Percentiles rank a stretch among this genome's conserved stretches.
Conservation (phyloP, 2,888 invertebrate genomes). For the Pammene aurita region DNA sequence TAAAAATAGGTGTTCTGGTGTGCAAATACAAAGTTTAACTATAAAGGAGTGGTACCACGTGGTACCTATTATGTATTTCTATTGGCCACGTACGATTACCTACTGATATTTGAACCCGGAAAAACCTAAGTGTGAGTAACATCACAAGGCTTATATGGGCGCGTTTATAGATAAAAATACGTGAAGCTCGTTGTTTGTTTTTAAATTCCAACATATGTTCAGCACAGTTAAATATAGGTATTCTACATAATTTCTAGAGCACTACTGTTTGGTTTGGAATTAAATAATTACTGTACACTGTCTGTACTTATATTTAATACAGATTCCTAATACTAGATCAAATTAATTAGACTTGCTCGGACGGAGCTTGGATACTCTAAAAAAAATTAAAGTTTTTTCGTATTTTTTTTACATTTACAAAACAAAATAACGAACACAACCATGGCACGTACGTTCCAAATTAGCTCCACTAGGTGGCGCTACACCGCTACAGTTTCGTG, state of each 20-base stretch:
- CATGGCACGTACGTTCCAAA: constrained; percentile 31
- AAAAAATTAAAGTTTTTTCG: no score
- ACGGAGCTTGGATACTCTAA: no score
- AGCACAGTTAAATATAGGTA: not conserved
- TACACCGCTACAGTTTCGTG: constrained; percentile 30
- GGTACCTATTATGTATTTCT: no score
- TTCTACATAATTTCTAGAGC: not conserved
- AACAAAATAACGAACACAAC: constrained; percentile 15
- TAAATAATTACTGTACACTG: no score
- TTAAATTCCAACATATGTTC: not conserved
- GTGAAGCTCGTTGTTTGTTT: not conserved
- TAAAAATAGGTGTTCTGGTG: not conserved
- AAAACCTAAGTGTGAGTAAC: not conserved
- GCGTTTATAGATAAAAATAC: not conserved
- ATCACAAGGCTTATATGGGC: not conserved
- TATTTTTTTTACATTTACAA: constrained; percentile 8
- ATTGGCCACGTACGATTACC: constrained; percentile 11
- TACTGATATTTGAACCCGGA: constrained; percentile 8
- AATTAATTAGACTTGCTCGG: no score
- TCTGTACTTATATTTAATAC: no score
- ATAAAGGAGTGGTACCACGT: no score
- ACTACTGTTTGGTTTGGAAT: no score
- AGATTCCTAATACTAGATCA: no score
- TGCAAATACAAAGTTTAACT: not conserved
- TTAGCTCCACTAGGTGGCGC: constrained; percentile 31